A percentile compares a stretch with the other conserved stretches of the same genome.
Conservation (phyloP, 2,113 vertebrate genomes). For the Epinephelus fuscoguttatus region DNA sequence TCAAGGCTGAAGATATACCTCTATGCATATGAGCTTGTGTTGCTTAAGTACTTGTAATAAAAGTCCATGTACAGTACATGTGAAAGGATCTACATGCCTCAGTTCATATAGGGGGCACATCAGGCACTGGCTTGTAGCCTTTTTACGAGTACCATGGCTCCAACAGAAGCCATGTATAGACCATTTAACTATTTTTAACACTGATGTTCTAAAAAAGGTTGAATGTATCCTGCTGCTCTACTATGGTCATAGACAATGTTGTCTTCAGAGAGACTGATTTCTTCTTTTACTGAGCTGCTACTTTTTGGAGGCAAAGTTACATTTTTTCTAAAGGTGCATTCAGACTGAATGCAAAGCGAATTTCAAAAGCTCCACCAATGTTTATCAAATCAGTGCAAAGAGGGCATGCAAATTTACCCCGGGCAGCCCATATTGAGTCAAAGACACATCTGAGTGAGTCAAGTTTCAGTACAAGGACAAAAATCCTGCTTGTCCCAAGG, state of each 20-base stretch:
- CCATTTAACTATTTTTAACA: constrained; percentile 10
- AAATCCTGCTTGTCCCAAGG: not conserved
- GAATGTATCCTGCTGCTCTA: not conserved
- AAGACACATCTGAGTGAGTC: not conserved
- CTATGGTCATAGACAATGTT: not conserved
- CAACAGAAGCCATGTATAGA: constrained; percentile 28
- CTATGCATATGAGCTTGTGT: constrained; percentile 77
- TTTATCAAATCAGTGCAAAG: not conserved
- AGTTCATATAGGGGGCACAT: constrained; percentile 20
- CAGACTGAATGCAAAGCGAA: not conserved
- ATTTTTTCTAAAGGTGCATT: not conserved
- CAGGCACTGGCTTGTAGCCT: not conserved
- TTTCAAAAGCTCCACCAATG: not conserved
- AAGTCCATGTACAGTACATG: constrained; percentile 26
- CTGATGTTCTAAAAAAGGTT: constrained; percentile 20
- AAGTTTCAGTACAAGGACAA: not conserved
- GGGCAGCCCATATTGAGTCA: not conserved
- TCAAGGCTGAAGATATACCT: constrained; percentile 64
- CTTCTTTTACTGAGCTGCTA: not conserved
- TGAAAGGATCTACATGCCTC: constrained; percentile 33
- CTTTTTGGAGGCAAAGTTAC: constrained; percentile 12
- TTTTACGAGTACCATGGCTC: constrained; percentile 20
- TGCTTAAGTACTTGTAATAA: constrained; percentile 35
- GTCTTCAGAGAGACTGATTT: too few species aligned
- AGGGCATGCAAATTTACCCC: not conserved